Conservation (phyloP, 2,113 vertebrate species). For the Macaca mulatta region DNA sequence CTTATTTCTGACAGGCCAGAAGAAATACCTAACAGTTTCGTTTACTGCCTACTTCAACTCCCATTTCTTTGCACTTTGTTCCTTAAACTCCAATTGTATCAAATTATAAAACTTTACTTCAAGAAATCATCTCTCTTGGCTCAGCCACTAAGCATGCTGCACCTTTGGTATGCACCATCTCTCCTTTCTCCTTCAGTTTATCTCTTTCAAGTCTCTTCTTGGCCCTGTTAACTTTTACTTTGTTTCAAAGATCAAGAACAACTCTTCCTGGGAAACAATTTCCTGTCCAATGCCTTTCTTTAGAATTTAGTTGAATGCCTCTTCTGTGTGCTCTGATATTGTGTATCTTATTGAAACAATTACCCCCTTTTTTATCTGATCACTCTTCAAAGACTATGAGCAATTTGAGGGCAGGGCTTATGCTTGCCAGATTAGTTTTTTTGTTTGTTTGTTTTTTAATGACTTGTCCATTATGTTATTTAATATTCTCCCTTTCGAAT, state of each 20-base stretch:
- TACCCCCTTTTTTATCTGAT: not conserved
- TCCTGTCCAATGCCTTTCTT: not conserved
- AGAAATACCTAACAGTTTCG: not conserved
- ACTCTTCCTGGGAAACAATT: slow-evolving; percentile 32
- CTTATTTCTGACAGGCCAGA: not conserved
- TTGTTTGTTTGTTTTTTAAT: not conserved
- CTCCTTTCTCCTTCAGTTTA: not conserved
- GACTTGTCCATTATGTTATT: not conserved
- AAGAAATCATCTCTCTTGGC: not conserved
- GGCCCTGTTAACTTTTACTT: not conserved
- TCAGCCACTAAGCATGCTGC: not conserved
- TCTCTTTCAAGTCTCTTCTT: slow-evolving; percentile 6
- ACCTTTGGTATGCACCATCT: not conserved
- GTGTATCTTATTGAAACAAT: not conserved
- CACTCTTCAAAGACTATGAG: not conserved
- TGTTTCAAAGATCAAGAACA: slow-evolving; percentile 28
- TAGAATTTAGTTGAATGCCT: not conserved
- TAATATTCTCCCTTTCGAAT: slow-evolving; percentile 37
- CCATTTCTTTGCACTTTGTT: slow-evolving; percentile 26
- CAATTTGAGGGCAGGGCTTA: not conserved
- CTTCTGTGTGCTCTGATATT: not conserved
- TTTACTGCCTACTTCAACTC: slow-evolving; percentile 25
- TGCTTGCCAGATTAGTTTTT: not conserved
- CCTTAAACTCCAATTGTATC: slow-evolving; percentile 7
- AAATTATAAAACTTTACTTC: not conserved